Evolutionary conservation across 64 coral and sea anemone species (phyloP), one percentile per base, ranked within the genome.

Genomic region (Catalaphyllia jardinei): DNA sequence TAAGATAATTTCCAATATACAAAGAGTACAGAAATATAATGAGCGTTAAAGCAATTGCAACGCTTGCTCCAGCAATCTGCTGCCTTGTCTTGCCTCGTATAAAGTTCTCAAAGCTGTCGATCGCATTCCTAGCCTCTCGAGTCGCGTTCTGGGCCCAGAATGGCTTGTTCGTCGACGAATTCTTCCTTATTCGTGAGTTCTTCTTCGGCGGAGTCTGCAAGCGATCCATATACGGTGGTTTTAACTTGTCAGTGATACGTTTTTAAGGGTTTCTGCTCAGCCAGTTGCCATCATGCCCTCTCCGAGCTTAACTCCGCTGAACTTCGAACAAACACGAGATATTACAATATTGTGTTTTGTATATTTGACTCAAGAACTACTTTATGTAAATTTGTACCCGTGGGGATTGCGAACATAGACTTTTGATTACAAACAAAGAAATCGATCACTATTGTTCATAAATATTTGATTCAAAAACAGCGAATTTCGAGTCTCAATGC

Each of bases 1-100:
- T 74, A 31, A 92, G 79, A 31, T 92, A 92, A 72, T 92, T 92
- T 29, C 90, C 90, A 86, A 77, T 74, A 30, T 78, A 92, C 14
- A 92, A 55, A 9, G 90, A 83, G 62, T 83, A 77, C 9, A 86
- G 14, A 42, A 92, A 92, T 17, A 92, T 92, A 4, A 86, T 39
- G 24, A 92, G 42, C 22, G 90, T 92, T 42, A 92, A 51, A 50
- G 31, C 82, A 67, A 92, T 52, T 20, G 90, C 90, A 15, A 79
- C 27, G 10, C 20, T 25, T n/a, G 90, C 90, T 19, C 80, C 73
- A 52, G 62, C 31, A 49, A 92, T 73, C 49, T 92, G 73, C 22
- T 79, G 52, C 30, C 38, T 86, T 59, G 20, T 22, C 76, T 18
- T 74, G 61, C 22, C 73, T 92, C 62, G 80, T 10, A 83, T 15